These are phyloP conservation scores for Gonioctena quinquepunctata DNA, from an alignment of 1,140 invertebrate species.

Conservation along the genomic window DNA sequence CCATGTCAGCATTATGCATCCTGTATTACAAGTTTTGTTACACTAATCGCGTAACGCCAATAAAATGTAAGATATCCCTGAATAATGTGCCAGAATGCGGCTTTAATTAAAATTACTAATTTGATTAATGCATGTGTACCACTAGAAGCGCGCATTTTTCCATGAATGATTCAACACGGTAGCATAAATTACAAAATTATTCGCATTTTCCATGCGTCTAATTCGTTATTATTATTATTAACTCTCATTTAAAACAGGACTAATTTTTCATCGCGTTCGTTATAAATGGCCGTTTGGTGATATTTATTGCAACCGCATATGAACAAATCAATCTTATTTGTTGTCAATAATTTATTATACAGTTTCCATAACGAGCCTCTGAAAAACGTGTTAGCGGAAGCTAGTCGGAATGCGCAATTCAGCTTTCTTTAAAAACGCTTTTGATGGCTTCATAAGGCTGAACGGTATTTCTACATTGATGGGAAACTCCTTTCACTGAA, in stretches of 20 bases:
- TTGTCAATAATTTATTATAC: not conserved
- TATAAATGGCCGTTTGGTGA: not conserved
- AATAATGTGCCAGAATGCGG: not conserved
- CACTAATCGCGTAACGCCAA: not conserved
- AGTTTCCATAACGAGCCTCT: conserved; percentile 4
- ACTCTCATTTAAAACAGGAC: not conserved
- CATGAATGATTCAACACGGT: not conserved
- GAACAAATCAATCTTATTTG: conserved; percentile 1
- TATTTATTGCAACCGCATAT: not conserved
- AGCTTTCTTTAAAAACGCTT: not conserved
- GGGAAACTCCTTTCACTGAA: too few species aligned
- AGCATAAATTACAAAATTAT: not conserved
- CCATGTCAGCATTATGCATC: not conserved
- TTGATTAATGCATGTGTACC: not conserved
- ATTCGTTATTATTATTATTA: not conserved
- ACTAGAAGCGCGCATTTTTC: not conserved
- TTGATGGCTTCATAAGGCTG: not conserved
- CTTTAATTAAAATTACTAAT: not conserved
- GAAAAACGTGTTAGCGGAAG: conserved; percentile 1
- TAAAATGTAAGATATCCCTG: not conserved
- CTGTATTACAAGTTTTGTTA: conserved; percentile 2
- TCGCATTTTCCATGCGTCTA: not conserved
- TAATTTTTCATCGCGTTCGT: not conserved
- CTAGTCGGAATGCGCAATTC: not conserved
- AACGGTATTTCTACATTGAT: too few species aligned